phyloP scores from a whole-genome alignment of 2,888 invertebrate genomes.

The Drosophila lacicola region DNA sequence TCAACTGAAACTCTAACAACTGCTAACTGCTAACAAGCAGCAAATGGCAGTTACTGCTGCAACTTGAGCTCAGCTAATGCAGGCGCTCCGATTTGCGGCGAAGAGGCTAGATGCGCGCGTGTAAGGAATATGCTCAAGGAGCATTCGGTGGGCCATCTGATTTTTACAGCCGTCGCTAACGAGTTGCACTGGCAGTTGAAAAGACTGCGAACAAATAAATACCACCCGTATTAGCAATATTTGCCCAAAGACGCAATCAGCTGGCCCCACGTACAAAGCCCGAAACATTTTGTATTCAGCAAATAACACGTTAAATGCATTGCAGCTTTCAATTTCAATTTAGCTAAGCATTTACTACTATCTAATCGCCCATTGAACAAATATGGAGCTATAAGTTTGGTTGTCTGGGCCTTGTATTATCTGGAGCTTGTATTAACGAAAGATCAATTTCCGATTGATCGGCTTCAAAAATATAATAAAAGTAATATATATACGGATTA shows the following conservation, averaged over 20 bases:
- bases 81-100: constrained; percentile 15
- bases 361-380: neutral
- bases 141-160: constrained; percentile 57
- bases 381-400: too few species aligned
- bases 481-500: too few species aligned
- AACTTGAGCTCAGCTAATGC: constrained; percentile 55
- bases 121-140: neutral
- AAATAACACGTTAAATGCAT: constrained; percentile 12
- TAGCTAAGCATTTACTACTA: neutral
- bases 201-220: constrained; percentile 54
- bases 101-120: constrained; percentile 15
- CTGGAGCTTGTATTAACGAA: too few species aligned
- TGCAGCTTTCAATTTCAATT: neutral
- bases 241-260: constrained; percentile 64
- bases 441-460: too few species aligned
- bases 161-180: constrained; percentile 72
- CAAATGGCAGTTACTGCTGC: constrained; percentile 65
- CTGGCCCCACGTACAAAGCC: constrained; percentile 15
- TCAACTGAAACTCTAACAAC: constrained; percentile 62
- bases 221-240: constrained; percentile 63
- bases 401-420: too few species aligned
- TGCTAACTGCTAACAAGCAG: constrained; percentile 61
- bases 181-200: constrained; percentile 67
- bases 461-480: too few species aligned
- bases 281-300: constrained; percentile 36